Percentiles rank a stretch among this genome's conserved stretches.
phyloP scores from a whole-genome alignment of 2,888 invertebrate species.

The Suillia variegata region DNA sequence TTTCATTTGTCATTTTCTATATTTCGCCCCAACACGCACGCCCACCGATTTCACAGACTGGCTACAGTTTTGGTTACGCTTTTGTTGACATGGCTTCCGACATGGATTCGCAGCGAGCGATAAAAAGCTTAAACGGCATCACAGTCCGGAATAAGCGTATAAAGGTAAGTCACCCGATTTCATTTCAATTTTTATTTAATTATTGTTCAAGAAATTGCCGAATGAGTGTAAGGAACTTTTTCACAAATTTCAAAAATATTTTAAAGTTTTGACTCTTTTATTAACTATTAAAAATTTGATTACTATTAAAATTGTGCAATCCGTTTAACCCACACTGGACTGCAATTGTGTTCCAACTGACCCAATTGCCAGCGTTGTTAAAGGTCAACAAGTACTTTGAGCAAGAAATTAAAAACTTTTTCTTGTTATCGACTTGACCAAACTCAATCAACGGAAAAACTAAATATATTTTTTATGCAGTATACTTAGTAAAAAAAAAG shows the following conservation, averaged over 20 bases:
- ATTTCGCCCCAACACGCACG: not conserved
- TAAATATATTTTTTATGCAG: too few species aligned
- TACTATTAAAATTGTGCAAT: too few species aligned
- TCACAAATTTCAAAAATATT: not conserved
- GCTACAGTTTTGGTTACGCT: slow-evolving; percentile 95
- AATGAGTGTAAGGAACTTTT: not conserved
- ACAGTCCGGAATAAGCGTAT: slow-evolving; percentile 89
- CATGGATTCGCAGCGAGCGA: slow-evolving; percentile 85
- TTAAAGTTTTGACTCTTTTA: not conserved
- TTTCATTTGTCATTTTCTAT: not conserved
- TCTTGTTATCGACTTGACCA: too few species aligned
- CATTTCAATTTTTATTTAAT: not conserved
- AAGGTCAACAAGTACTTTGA: too few species aligned
- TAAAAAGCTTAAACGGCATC: slow-evolving; percentile 84
- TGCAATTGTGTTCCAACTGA: too few species aligned
- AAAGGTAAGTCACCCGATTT: slow-evolving; percentile 74
- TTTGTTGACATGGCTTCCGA: slow-evolving; percentile 90
- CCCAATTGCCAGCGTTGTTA: too few species aligned
- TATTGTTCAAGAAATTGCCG: too few species aligned
- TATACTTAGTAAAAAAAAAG: too few species aligned
- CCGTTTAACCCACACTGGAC: not conserved
- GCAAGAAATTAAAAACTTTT: too few species aligned
- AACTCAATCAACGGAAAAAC: too few species aligned
- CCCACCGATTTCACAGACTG: slow-evolving; percentile 72
- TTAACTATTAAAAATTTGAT: too few species aligned